Percentiles rank a stretch among this genome's conserved stretches.
phyloP scores from a whole-genome alignment of 2,113 vertebrate genomes.

The Zosterops borbonicus region DNA sequence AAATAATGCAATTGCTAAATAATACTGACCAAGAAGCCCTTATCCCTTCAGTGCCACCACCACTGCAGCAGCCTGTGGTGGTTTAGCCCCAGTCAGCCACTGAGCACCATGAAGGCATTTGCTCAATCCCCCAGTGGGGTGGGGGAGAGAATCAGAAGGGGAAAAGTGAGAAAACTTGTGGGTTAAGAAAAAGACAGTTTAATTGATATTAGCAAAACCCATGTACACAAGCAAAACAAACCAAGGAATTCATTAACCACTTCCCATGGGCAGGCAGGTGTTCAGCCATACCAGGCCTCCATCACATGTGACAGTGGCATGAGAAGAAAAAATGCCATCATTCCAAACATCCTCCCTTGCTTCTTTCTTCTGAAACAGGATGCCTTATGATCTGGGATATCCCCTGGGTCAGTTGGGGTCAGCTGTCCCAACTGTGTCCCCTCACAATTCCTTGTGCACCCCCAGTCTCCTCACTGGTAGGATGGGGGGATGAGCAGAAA shows the following conservation, averaged over 20 bases:
- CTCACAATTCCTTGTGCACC: background rate
- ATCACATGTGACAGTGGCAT: background rate
- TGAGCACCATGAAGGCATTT: fast-evolving
- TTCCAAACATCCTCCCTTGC: background rate
- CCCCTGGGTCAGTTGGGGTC: background rate
- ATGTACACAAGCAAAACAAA: background rate
- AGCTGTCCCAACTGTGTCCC: background rate
- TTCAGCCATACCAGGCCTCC: background rate
- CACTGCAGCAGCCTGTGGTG: background rate
- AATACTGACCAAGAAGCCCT: background rate
- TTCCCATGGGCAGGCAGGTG: background rate
- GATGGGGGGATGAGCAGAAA: background rate
- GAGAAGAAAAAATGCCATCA: fast-evolving
- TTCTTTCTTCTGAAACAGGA: background rate
- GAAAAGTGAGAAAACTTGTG: background rate
- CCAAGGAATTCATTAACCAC: background rate
- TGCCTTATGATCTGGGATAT: background rate
- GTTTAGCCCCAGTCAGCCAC: background rate
- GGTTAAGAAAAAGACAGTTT: background rate
- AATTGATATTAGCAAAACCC: background rate
- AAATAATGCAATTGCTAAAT: background rate
- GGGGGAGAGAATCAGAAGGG: background rate
- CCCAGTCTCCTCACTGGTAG: background rate
- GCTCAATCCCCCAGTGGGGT: too few species aligned
- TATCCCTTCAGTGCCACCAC: background rate